These are phyloP conservation scores for Drosophila seclusa DNA, from an alignment of 2,888 invertebrate genomes.

Conservation along the genomic window DNA sequence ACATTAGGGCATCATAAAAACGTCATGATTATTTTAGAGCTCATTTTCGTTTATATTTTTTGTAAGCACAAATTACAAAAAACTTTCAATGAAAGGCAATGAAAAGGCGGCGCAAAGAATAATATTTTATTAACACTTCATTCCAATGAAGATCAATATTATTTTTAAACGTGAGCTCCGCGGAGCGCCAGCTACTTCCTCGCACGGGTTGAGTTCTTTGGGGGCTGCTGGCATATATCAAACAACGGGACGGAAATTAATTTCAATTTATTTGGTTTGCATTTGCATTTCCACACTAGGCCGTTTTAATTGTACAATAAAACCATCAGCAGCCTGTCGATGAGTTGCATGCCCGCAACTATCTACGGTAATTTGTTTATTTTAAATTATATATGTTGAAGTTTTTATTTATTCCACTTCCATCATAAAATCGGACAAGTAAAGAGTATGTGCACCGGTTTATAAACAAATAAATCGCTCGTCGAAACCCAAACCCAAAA, in stretches of 20 bases:
- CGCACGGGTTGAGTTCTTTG: slow-evolving; percentile 40
- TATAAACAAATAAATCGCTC: slow-evolving; percentile 63
- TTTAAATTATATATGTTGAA: slow-evolving; percentile 78
- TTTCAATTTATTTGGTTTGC: slow-evolving; percentile 51
- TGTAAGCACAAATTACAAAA: slow-evolving; percentile 58
- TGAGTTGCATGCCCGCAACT: slow-evolving; percentile 39
- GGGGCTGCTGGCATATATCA: slow-evolving; percentile 66
- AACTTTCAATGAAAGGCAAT: slow-evolving; percentile 59
- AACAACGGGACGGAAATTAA: slow-evolving; percentile 68
- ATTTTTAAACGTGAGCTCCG: slow-evolving; percentile 66
- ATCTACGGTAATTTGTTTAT: slow-evolving; percentile 69
- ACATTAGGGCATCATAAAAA: slow-evolving; percentile 72
- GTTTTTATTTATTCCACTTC: slow-evolving; percentile 71
- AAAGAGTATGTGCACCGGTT: slow-evolving; percentile 24
- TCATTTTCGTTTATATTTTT: slow-evolving; percentile 48
- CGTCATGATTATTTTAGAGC: slow-evolving; percentile 74
- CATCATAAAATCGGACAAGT: slow-evolving; percentile 43
- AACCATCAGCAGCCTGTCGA: slow-evolving; percentile 68
- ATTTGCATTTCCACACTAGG: slow-evolving; percentile 22
- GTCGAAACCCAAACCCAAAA: slow-evolving; percentile 11
- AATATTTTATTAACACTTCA: slow-evolving; percentile 78
- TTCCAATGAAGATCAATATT: slow-evolving; percentile 78
- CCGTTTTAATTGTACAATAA: slow-evolving; percentile 71
- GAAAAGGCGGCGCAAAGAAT: slow-evolving; percentile 45
- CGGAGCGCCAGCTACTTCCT: slow-evolving; percentile 57